Evolutionary conservation across 2,888 invertebrate species (phyloP).

Genomic region (Drosophila lacicola): DNA sequence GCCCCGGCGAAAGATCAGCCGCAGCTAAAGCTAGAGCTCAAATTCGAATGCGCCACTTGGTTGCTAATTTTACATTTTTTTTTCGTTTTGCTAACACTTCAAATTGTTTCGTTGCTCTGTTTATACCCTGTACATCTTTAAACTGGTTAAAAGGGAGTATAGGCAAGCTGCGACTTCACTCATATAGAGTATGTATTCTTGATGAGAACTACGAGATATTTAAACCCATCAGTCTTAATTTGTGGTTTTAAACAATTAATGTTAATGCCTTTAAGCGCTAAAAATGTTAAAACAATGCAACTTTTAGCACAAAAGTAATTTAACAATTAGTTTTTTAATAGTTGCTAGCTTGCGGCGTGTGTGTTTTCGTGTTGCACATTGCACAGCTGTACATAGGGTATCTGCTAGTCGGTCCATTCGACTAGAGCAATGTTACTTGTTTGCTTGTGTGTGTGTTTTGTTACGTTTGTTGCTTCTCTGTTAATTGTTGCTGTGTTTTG

Average conservation of each 20-base stretch:
- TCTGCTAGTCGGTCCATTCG: neutral
- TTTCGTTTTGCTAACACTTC: constrained; percentile 41
- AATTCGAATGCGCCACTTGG: constrained; percentile 26
- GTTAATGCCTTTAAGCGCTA: too few relatives aligned
- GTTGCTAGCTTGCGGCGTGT: neutral
- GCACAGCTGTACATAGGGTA: neutral
- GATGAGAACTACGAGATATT: too few relatives aligned
- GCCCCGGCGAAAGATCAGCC: constrained; percentile 46
- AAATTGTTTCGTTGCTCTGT: constrained; percentile 30
- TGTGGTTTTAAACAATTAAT: too few relatives aligned
- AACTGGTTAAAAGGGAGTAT: neutral
- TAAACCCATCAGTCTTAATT: too few relatives aligned
- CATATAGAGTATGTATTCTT: neutral
- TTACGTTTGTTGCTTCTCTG: constrained; percentile 32
- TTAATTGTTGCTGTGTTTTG: constrained; percentile 41
- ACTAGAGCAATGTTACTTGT: constrained; percentile 9
- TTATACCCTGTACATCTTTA: neutral
- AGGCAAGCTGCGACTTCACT: neutral
- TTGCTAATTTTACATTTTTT: constrained; percentile 29
- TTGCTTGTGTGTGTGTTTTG: constrained; percentile 29
- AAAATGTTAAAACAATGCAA: too few relatives aligned
- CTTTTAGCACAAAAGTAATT: too few relatives aligned
- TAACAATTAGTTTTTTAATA: too few relatives aligned
- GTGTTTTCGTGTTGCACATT: neutral
- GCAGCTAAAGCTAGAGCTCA: constrained; percentile 22